Evolutionary conservation across 2,888 invertebrate species (phyloP), one percentile per base, ranked within the genome.

Genomic region (Blomia tropicalis): DNA sequence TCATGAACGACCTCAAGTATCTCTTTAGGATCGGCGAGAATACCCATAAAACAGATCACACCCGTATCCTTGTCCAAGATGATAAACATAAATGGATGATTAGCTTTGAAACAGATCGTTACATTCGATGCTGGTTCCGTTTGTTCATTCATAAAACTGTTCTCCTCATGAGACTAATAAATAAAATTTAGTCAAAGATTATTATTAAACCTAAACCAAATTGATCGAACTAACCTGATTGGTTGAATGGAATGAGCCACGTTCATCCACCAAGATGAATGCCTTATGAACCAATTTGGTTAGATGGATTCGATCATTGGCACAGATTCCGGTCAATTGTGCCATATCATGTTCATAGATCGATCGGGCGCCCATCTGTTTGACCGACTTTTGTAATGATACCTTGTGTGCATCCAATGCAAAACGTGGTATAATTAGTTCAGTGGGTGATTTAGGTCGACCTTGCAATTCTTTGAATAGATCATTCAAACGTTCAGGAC

Each of bases 81-180:
- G n/a, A 64, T 30, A 31, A 60, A 64, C 22, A 63, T 41, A 63
- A 64, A 64, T 2, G 64, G 64, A 43, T 64, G 64, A 29, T 63
- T 47, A 1, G 62, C 64, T 25, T 19, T 64, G 27, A 64, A 64
- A n/a, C 23, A 1, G 0, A 60, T 17, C 1, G 51, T 14, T 43
- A 3, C 22, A 56, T 25, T 41, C 2, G 54, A n/a, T 3, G 19
- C 27, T 17, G 3, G 30, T n/a, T n/a, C n/a, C 7, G 5, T 23
- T 30, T 31, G 19, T 5, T 11, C 29, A 7, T 56, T 36, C 56
- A 7, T 27, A 31, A 56, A 56, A 31, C 31, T 27, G 29, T 30
- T 29, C 2, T 23, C 29, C 29, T 56, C 56, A n/a, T 56, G 56
- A 23, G 47, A 2, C 47, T 47, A 23, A 25, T 14, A 25, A 4